phyloP scores from a whole-genome alignment of 2,888 invertebrate species.

The Melinopterus prodromus region DNA sequence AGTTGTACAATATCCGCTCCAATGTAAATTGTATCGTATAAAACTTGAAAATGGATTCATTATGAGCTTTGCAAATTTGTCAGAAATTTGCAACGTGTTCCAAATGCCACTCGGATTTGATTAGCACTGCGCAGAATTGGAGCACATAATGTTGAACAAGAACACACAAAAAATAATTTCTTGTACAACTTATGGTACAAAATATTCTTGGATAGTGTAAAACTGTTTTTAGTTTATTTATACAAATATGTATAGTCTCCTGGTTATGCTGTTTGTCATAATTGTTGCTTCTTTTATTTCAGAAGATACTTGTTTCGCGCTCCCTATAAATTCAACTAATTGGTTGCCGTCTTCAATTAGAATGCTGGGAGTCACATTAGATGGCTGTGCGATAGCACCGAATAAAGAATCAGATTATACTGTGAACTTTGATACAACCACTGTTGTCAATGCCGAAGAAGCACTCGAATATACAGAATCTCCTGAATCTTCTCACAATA shows the following conservation, averaged over 20 bases:
- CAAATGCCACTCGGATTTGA: no score
- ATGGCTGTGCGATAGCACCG: conserved; percentile 15
- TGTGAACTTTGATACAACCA: conserved; percentile 56
- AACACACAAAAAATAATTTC: background rate
- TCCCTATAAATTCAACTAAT: conserved; percentile 27
- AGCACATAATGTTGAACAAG: background rate
- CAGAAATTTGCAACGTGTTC: no score
- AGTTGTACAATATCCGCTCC: background rate
- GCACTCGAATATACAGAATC: conserved; percentile 69
- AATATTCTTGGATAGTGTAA: no score
- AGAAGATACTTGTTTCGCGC: conserved; percentile 30
- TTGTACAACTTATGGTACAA: no score
- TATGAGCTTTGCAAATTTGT: no score
- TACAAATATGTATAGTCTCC: no score
- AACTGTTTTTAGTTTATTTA: no score
- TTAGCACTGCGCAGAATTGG: no score
- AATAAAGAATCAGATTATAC: conserved; percentile 44
- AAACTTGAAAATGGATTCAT: background rate
- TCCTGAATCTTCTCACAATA: conserved; percentile 53
- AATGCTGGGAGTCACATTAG: conserved; percentile 16
- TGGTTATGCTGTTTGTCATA: no score
- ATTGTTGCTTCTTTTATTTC: conserved; percentile 24
- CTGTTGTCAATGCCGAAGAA: conserved; percentile 73
- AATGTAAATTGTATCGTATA: conserved; percentile 9
- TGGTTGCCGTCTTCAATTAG: conserved; percentile 28